phyloP scores from a whole-genome alignment of 2,113 vertebrate genomes.

The Fregata magnificens region DNA sequence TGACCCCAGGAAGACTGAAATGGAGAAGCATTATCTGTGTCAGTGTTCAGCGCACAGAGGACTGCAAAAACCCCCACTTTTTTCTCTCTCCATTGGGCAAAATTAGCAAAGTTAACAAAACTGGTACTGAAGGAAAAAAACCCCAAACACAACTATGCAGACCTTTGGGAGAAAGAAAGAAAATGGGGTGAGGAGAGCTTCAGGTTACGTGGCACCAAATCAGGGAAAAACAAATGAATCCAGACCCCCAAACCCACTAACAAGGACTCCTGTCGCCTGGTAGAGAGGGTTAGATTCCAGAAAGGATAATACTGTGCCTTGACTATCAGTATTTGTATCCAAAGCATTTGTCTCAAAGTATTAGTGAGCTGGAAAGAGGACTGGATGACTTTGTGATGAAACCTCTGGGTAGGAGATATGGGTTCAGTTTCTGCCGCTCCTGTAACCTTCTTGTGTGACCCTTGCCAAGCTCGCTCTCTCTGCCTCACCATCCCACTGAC shows the following conservation, averaged over 20 bases:
- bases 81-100: background rate
- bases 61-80: rapidly evolving
- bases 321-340: background rate
- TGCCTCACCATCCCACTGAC: background rate
- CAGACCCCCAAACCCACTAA: background rate
- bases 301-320: background rate
- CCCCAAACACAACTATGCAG: background rate
- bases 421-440: background rate
- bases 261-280: background rate
- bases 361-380: background rate
- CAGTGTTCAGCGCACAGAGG: background rate
- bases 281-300: background rate
- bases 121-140: background rate
- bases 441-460: background rate
- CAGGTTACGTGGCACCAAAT: background rate
- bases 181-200: background rate
- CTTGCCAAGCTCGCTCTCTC: background rate
- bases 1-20: background rate
- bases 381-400: background rate
- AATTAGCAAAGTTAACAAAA: background rate
- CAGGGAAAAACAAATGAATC: background rate
- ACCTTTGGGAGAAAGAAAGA: background rate
- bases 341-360: background rate
- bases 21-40: background rate
- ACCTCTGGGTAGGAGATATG: rapidly evolving